Conservation (phyloP, 2,888 invertebrate genomes). For the Ichneumon xanthorius region DNA sequence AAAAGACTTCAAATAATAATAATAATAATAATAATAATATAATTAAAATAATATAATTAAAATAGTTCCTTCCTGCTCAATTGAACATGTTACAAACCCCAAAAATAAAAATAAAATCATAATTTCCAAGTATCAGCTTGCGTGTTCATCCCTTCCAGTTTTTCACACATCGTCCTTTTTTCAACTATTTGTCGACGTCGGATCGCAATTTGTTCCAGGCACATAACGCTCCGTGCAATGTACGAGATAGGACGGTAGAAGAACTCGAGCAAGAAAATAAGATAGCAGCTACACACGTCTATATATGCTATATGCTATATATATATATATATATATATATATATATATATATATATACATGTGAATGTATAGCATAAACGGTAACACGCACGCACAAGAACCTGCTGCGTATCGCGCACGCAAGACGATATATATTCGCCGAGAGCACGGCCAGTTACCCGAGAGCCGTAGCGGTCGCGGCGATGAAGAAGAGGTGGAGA, state of each 20-base stretch:
- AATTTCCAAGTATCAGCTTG: neutral
- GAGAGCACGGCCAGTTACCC: slow-evolving; percentile 1
- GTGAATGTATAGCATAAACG: too few species aligned
- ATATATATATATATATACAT: too few species aligned
- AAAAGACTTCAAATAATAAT: too few species aligned
- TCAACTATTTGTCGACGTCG: slow-evolving; percentile 51
- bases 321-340: too few species aligned
- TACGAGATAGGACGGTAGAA: slow-evolving; percentile 18
- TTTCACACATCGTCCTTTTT: slow-evolving; percentile 4
- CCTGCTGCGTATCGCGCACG: slow-evolving; percentile 42
- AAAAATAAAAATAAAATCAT: neutral
- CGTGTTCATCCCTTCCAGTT: neutral
- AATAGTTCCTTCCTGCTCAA: neutral
- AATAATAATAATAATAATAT: too few species aligned
- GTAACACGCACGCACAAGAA: slow-evolving; percentile 33
- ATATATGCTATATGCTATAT: neutral
- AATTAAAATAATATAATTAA: slow-evolving; percentile 10
- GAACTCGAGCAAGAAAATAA: slow-evolving; percentile 30
- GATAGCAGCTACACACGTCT: neutral
- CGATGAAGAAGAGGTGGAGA: slow-evolving; percentile 36
- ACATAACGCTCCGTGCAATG: slow-evolving; percentile 19
- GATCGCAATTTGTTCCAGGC: slow-evolving; percentile 38
- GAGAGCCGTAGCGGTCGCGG: neutral
- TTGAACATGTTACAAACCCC: neutral
- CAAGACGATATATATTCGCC: slow-evolving; percentile 32